Evolutionary conservation across 2,888 invertebrate species (phyloP).

Genomic region (Loripinus fragilis): DNA sequence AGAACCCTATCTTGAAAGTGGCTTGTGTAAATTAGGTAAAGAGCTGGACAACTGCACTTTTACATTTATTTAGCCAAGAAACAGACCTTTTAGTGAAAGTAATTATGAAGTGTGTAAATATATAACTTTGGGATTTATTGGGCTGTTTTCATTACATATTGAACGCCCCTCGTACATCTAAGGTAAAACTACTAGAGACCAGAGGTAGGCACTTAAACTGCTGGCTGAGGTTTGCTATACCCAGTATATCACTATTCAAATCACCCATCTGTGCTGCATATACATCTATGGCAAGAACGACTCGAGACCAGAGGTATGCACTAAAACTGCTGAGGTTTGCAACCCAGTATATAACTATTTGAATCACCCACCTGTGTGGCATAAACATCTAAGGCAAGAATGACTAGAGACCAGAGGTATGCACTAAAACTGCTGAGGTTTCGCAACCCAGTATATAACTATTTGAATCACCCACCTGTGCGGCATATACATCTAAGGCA

Average conservation of each 20-base stretch:
- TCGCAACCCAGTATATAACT: constrained; percentile 67
- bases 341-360: too few species aligned
- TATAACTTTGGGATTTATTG: too few species aligned
- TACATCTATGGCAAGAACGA: constrained; percentile 57
- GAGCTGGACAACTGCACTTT: too few species aligned
- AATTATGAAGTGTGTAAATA: too few species aligned
- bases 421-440: constrained; percentile 52
- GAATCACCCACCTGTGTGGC: constrained; percentile 62
- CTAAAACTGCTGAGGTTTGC: constrained; percentile 53
- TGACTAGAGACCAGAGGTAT: constrained; percentile 52
- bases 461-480: constrained; percentile 59
- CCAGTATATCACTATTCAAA: too few species aligned
- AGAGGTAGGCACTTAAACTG: constrained; percentile 46
- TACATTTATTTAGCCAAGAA: too few species aligned
- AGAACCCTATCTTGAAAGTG: too few species aligned
- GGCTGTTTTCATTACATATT: too few species aligned
- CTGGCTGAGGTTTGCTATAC: constrained; percentile 63
- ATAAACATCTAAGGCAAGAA: constrained; percentile 56
- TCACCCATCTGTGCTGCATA: constrained; percentile 60
- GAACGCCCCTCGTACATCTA: too few species aligned
- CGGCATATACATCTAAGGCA: constrained; percentile 56
- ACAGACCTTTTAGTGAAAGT: too few species aligned
- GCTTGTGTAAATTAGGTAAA: too few species aligned
- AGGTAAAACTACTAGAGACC: constrained; percentile 53
- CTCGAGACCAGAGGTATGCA: constrained; percentile 53